A percentile compares a stretch with the other conserved stretches of the same genome.
Evolutionary conservation across 2,113 vertebrate species (phyloP).

Genomic region (Aythya baeri): DNA sequence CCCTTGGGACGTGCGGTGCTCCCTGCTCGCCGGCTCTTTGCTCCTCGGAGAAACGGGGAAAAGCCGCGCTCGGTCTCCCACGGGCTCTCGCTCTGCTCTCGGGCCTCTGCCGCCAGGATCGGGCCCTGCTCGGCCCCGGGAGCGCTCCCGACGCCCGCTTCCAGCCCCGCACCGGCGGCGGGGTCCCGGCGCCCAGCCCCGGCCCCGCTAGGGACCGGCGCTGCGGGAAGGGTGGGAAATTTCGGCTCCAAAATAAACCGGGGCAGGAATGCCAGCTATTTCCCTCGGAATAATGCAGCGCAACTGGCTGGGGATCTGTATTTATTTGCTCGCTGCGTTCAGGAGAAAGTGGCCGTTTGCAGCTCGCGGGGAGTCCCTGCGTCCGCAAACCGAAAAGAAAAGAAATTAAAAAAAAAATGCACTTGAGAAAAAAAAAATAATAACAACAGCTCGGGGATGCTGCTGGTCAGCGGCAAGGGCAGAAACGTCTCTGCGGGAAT

Average conservation of each 20-base stretch:
- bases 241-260: constrained; percentile 68
- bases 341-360: neutral
- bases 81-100: neutral
- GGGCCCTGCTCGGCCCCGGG: neutral
- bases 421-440: neutral
- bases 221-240: constrained; percentile 64
- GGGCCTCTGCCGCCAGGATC: neutral
- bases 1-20: neutral
- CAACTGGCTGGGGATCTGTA: constrained; percentile 37
- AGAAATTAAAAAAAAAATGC: accelerated
- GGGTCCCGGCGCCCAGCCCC: neutral
- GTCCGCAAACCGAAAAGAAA: neutral
- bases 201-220: neutral
- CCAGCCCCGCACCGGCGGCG: neutral
- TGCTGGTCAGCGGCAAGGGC: neutral
- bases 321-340: constrained; percentile 20
- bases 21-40: neutral
- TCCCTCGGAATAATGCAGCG: constrained; percentile 48
- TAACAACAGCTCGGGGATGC: neutral
- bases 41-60: neutral
- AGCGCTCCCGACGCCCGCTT: neutral
- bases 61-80: accelerated
- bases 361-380: neutral
- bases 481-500: neutral
- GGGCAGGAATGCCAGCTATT: constrained; percentile 67